phyloP scores from a whole-genome alignment of 2,797 vertebrate species.

The Poliocrania exsul region DNA sequence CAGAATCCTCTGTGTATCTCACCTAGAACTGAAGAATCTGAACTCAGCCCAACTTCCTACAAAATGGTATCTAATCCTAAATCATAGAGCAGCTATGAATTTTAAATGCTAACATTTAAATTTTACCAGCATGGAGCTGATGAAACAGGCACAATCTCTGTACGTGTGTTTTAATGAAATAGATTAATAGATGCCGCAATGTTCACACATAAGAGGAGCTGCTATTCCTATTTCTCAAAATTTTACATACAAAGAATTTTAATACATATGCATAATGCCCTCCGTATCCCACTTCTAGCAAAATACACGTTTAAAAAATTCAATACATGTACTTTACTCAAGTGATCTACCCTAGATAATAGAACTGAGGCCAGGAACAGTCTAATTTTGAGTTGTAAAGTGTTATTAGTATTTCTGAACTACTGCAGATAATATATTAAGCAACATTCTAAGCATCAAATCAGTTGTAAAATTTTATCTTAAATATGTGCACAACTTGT shows the following conservation, averaged over 20 bases:
- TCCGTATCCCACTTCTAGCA: not conserved
- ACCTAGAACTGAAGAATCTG: not conserved
- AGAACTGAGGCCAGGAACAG: not conserved
- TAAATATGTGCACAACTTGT: accelerated
- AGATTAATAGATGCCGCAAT: not conserved
- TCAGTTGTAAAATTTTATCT: not conserved
- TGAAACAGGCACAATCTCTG: not conserved
- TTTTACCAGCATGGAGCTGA: not conserved
- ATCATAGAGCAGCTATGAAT: not conserved
- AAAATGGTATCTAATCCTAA: not conserved
- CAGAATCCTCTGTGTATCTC: not conserved
- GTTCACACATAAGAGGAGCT: not conserved
- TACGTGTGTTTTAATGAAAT: not conserved
- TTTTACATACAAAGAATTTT: not conserved
- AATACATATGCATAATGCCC: not conserved
- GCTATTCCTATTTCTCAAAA: not conserved
- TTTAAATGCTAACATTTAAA: not conserved
- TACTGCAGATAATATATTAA: not conserved
- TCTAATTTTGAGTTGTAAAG: not conserved
- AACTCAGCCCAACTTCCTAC: not conserved
- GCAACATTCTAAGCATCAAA: not conserved
- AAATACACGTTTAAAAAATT: not conserved
- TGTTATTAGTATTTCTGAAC: not conserved
- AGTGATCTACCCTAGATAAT: not conserved
- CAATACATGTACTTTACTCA: not conserved